phyloP scores from a whole-genome alignment of 2,113 vertebrate genomes.

The Dromas ardeola region DNA sequence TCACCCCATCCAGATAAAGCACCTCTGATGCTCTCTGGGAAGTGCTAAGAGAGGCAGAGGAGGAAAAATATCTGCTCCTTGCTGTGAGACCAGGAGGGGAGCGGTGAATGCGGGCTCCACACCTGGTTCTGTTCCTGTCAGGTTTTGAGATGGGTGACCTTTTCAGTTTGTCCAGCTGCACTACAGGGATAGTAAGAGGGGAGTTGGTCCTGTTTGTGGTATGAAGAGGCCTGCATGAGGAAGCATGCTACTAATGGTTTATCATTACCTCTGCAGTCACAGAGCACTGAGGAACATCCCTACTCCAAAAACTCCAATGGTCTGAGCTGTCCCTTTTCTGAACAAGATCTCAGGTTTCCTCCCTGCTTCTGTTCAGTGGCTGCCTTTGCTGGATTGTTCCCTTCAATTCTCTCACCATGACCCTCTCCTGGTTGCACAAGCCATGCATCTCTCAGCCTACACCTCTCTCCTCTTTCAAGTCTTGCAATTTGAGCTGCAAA shows the following conservation, averaged over 20 bases:
- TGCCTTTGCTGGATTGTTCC: not conserved
- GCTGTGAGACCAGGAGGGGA: not conserved
- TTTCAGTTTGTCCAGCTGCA: not conserved
- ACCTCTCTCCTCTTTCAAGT: not conserved
- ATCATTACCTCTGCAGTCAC: not conserved
- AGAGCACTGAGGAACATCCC: not conserved
- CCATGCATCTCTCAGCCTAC: not conserved
- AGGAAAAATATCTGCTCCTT: not conserved
- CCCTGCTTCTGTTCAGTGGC: not conserved
- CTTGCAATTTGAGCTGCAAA: not conserved
- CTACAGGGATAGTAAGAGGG: not conserved
- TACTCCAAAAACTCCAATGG: not conserved
- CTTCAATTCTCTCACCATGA: fast-evolving
- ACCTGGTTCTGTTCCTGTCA: not conserved
- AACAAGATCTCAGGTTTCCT: not conserved
- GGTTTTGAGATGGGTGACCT: not conserved
- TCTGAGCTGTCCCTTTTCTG: not conserved
- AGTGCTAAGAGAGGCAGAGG: not conserved
- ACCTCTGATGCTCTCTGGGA: not conserved
- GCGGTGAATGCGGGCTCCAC: not conserved
- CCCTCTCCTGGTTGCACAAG: not conserved
- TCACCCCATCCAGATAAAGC: not conserved
- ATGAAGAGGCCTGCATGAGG: not conserved
- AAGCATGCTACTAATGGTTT: not conserved
- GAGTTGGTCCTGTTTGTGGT: not conserved